A percentile compares a stretch with the other conserved stretches of the same genome.
Evolutionary conservation across 2,888 invertebrate species (phyloP).

Genomic region (Autographa gamma): DNA sequence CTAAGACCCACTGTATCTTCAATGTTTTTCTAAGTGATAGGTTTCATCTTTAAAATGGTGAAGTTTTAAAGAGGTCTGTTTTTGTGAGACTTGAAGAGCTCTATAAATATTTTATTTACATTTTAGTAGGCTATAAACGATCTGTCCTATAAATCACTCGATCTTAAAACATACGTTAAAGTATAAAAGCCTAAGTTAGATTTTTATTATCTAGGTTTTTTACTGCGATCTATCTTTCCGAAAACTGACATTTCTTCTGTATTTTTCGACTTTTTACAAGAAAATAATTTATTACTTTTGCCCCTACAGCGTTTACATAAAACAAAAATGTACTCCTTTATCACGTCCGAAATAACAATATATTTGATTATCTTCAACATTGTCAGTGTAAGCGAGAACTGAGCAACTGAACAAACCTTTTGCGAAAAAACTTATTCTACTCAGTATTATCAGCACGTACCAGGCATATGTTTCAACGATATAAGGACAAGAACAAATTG

Average conservation of each 20-base stretch:
- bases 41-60: conserved; percentile 3
- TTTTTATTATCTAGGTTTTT: too few species aligned
- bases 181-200: too few species aligned
- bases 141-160: too few species aligned
- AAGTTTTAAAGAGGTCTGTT: background rate
- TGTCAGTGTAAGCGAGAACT: conserved; percentile 27
- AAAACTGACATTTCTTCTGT: too few species aligned
- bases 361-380: background rate
- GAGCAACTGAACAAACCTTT: conserved; percentile 33
- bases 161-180: too few species aligned
- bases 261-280: background rate
- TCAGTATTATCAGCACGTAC: conserved; percentile 32
- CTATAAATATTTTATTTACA: background rate
- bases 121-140: background rate
- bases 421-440: conserved; percentile 29
- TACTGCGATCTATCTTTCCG: too few species aligned
- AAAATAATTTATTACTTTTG: background rate
- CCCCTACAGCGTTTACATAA: too few species aligned
- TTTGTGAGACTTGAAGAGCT: background rate
- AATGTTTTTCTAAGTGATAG: conserved; percentile 24
- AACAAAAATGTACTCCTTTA: background rate
- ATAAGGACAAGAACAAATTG: conserved; percentile 37
- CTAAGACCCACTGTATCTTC: conserved; percentile 8
- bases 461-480: conserved; percentile 14
- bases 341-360: background rate